phyloP scores from a whole-genome alignment of 2,797 vertebrate species.

The Hirundo rustica region DNA sequence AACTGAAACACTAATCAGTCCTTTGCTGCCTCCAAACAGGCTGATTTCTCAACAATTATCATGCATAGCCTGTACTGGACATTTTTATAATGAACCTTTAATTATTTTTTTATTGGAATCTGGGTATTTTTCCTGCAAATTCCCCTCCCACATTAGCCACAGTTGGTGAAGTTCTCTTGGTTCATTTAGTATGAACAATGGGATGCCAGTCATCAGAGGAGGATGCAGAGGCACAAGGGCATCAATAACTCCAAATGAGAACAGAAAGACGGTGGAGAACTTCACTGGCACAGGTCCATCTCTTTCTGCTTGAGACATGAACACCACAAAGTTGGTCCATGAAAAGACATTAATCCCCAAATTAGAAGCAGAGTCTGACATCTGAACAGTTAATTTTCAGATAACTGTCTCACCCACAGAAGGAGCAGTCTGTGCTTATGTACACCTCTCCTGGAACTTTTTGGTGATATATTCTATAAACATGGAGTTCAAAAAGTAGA shows the following conservation, averaged over 20 bases:
- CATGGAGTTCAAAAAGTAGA: constrained; percentile 30
- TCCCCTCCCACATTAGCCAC: neutral
- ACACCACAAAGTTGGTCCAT: neutral
- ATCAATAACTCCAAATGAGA: rapidly evolving
- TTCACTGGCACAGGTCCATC: neutral
- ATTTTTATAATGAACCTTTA: neutral
- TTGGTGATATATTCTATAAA: constrained; percentile 44
- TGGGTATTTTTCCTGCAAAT: neutral
- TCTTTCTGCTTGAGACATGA: neutral
- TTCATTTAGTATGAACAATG: neutral
- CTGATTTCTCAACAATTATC: neutral
- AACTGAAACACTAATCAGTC: neutral
- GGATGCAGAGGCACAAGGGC: neutral
- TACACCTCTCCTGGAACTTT: constrained; percentile 33
- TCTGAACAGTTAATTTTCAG: neutral
- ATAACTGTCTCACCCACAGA: constrained; percentile 11
- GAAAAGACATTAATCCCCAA: neutral
- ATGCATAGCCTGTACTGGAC: neutral
- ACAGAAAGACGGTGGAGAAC: neutral
- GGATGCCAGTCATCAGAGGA: neutral
- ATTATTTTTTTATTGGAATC: neutral
- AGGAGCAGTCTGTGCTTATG: constrained; percentile 32
- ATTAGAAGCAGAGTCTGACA: neutral
- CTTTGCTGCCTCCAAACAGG: neutral
- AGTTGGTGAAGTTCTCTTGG: neutral